Evolutionary conservation across 2,797 vertebrate species (phyloP).

Genomic region (Babyrousa celebensis): DNA sequence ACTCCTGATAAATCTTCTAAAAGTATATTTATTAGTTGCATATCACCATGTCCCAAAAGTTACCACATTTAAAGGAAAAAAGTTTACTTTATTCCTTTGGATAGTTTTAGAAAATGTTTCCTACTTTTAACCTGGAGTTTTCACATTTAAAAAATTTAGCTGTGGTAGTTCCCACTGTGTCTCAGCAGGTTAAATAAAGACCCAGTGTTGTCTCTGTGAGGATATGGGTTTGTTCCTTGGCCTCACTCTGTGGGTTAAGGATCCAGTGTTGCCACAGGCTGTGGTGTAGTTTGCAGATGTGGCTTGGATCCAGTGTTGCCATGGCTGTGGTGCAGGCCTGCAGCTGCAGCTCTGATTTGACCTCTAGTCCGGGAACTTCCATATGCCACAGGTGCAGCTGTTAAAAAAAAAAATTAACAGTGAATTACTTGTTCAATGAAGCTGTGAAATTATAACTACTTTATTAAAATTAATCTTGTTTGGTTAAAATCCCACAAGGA

Average conservation of each 20-base stretch:
- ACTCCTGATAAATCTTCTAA: neutral
- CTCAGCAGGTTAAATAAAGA: no score
- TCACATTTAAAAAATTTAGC: constrained; percentile 48
- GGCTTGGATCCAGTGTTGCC: no score
- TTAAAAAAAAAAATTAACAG: neutral
- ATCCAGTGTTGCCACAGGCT: no score
- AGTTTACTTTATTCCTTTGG: neutral
- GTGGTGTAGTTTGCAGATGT: no score
- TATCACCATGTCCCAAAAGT: neutral
- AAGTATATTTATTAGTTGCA: neutral
- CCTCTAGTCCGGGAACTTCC: no score
- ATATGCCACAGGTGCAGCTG: no score
- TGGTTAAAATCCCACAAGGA: constrained; percentile 34
- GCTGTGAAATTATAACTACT: neutral
- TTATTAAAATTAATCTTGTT: constrained; percentile 51
- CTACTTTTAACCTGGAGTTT: constrained; percentile 46
- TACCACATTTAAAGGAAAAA: constrained; percentile 33
- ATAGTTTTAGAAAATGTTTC: constrained; percentile 37
- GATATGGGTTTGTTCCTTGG: no score
- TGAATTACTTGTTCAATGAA: neutral
- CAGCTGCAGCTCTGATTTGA: no score
- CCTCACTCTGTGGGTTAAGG: no score
- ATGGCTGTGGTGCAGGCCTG: no score
- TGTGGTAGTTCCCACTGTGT: neutral
- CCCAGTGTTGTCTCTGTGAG: no score